Conservation (phyloP, 2,113 vertebrate genomes). For the Ameiurus melas region DNA sequence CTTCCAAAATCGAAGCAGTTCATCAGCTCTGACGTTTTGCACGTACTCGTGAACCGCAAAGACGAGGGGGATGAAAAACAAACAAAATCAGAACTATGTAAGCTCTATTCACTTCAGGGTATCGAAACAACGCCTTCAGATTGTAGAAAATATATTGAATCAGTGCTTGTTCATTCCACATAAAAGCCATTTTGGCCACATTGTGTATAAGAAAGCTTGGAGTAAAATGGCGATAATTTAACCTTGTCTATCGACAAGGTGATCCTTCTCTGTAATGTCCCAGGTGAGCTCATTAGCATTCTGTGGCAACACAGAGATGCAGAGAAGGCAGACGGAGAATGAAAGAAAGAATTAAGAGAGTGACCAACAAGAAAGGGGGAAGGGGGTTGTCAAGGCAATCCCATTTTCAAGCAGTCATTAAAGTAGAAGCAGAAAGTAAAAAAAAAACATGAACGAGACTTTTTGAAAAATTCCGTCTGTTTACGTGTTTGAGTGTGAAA, state of each 20-base stretch:
- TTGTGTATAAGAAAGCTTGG: neutral
- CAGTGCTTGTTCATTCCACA: neutral
- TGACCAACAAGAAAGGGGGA: neutral
- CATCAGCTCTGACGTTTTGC: no score
- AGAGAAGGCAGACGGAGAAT: neutral
- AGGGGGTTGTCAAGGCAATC: neutral
- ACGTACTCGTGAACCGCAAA: no score
- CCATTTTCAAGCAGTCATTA: neutral
- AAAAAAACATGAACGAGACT: neutral
- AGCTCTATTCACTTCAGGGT: neutral
- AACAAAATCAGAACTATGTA: neutral
- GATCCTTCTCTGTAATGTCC: neutral
- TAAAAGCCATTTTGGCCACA: neutral
- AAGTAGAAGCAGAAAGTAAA: neutral
- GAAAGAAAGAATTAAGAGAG: neutral
- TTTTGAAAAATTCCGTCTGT: neutral
- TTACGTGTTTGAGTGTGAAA: neutral
- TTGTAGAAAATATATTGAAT: neutral
- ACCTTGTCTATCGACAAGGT: neutral
- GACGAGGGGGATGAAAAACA: no score
- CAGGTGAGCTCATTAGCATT: neutral
- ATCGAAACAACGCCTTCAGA: neutral
- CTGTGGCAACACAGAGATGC: neutral
- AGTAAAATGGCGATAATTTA: neutral
- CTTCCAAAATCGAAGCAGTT: neutral